These are phyloP conservation scores for Agrilus cyanescens DNA, from an alignment of 2,888 invertebrate species.

Conservation along the genomic window DNA sequence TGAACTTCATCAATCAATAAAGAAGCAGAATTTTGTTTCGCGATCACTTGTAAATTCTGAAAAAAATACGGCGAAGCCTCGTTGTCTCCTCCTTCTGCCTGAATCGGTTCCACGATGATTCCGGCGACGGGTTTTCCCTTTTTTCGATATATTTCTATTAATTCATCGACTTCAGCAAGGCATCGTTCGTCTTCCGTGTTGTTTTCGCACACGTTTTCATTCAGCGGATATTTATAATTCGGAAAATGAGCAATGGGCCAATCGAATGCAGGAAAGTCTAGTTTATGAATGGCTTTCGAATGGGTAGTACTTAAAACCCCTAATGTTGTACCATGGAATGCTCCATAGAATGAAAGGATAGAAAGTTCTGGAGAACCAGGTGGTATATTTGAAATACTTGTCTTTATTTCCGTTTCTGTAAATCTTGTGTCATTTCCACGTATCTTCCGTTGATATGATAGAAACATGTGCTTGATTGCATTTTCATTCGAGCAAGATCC, in stretches of 20 bases:
- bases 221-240: constrained; percentile 75
- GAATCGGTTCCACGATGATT: constrained; percentile 81
- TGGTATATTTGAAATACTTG: constrained; percentile 65
- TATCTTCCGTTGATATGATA: constrained; percentile 61
- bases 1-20: constrained; percentile 89
- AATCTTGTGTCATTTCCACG: constrained; percentile 56
- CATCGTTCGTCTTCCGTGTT: constrained; percentile 60
- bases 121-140: constrained; percentile 69
- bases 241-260: constrained; percentile 93
- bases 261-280: constrained; percentile 80
- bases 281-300: constrained; percentile 83
- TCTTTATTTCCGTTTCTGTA: constrained; percentile 58
- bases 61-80: constrained; percentile 80
- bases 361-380: constrained; percentile 74
- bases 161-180: constrained; percentile 48
- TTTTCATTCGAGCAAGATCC: constrained; percentile 92
- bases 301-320: constrained; percentile 74
- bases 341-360: constrained; percentile 70
- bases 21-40: constrained; percentile 59
- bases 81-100: constrained; percentile 89
- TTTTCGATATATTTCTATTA: constrained; percentile 54
- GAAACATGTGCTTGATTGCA: constrained; percentile 79
- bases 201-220: constrained; percentile 62
- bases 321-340: constrained; percentile 86
- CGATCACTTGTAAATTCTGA: constrained; percentile 61